Conservation (phyloP, 23 tunicate genomes). For the Ciona savignyi region DNA sequence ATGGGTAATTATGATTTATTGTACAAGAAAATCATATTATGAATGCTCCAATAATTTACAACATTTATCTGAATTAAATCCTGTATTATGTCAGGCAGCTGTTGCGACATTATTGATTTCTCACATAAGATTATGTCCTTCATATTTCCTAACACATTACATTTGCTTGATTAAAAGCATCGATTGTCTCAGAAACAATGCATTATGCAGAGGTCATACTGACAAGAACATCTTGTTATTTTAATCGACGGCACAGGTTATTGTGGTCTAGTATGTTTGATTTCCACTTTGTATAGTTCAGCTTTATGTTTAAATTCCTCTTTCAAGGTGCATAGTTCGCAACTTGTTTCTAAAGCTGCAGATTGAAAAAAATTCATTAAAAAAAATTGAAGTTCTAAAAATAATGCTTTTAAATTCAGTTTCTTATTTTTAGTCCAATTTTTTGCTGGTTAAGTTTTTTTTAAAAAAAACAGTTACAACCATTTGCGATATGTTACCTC, state of each 20-base stretch:
- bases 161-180: not conserved
- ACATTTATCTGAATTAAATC: no score
- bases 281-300: not conserved
- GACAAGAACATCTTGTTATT: not conserved
- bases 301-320: not conserved
- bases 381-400: not conserved
- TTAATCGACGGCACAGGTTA: not conserved
- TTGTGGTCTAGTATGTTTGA: not conserved
- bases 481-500: conserved; percentile 18
- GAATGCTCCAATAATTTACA: no score
- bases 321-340: not conserved
- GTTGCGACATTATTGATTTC: no score
- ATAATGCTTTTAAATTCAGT: no score
- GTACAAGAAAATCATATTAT: no score
- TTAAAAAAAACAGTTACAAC: no score
- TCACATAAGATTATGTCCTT: no score
- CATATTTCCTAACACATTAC: not conserved
- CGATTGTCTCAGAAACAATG: not conserved
- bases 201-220: no score
- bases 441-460: no score
- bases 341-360: not conserved
- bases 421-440: no score
- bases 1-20: no score
- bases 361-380: not conserved
- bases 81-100: no score